Evolutionary conservation across 2,797 vertebrate species (phyloP).

Genomic region (Trachurus trachurus): DNA sequence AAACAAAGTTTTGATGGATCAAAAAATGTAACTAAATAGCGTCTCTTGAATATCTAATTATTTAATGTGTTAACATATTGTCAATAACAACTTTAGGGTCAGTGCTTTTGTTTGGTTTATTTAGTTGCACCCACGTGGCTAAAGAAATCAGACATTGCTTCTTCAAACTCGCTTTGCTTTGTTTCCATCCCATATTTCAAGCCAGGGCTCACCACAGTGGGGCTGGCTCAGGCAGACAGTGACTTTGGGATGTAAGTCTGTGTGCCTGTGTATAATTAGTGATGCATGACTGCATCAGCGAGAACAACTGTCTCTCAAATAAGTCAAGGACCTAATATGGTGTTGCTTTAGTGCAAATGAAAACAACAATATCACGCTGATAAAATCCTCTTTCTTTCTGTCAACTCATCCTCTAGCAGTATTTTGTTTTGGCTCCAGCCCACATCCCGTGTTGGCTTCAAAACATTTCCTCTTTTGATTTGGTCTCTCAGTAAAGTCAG

Average conservation of each 20-base stretch:
- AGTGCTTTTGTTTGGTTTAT: background rate
- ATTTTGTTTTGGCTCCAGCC: conserved; percentile 51
- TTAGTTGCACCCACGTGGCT: background rate
- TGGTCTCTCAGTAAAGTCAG: conserved; percentile 46
- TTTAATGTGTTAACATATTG: background rate
- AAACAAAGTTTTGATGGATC: too few species aligned
- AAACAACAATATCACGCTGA: conserved; percentile 61
- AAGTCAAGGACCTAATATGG: conserved; percentile 27
- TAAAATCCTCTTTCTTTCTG: conserved; percentile 62
- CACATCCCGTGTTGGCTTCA: conserved; percentile 54
- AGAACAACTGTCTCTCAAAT: conserved; percentile 41
- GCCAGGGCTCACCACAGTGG: background rate
- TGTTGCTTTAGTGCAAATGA: conserved; percentile 54
- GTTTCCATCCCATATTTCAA: conserved; percentile 2
- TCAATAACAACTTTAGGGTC: background rate
- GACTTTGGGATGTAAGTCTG: background rate
- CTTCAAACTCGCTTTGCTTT: conserved; percentile 6
- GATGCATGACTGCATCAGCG: conserved; percentile 20
- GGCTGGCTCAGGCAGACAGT: background rate
- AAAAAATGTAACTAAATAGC: too few species aligned
- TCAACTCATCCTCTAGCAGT: conserved; percentile 64
- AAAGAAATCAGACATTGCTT: conserved; percentile 17
- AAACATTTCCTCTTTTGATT: conserved; percentile 63
- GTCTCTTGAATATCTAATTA: background rate
- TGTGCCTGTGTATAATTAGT: conserved; percentile 13